Percentiles rank a stretch among this genome's conserved stretches.
These are phyloP conservation scores for Nanger granti DNA, from an alignment of 2,113 vertebrate species.

Conservation along the genomic window DNA sequence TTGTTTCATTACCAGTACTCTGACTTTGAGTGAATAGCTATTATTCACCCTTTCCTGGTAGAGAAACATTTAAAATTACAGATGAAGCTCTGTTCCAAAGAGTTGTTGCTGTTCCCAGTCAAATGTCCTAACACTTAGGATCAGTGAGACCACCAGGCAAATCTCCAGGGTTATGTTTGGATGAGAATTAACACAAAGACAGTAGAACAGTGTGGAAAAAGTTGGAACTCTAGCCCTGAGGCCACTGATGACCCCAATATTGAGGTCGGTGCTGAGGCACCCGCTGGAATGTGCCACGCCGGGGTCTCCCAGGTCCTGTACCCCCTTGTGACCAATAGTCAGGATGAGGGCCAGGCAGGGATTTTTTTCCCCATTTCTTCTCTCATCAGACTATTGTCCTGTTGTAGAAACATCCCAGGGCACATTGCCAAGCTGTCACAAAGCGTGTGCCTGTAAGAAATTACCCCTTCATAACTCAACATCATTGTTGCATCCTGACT, in stretches of 20 bases:
- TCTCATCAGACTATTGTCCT: neutral
- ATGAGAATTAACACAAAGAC: neutral
- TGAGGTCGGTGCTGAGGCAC: neutral
- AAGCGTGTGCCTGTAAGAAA: conserved; percentile 20
- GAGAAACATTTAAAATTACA: neutral
- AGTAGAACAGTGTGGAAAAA: neutral
- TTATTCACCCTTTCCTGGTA: conserved; percentile 1
- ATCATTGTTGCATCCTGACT: neutral
- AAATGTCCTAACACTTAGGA: neutral
- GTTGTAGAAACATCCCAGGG: neutral
- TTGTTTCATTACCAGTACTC: neutral
- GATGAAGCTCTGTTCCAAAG: neutral
- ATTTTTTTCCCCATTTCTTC: neutral
- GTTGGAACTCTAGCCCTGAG: neutral
- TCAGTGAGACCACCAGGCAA: neutral
- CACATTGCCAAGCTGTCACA: conserved; percentile 13
- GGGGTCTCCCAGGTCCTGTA: neutral
- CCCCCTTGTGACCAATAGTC: neutral
- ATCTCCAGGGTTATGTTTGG: neutral
- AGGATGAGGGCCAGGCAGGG: neutral
- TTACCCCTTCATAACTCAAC: neutral
- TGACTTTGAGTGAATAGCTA: neutral
- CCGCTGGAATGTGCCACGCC: neutral
- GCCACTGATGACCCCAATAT: neutral
- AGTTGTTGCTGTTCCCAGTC: neutral